These are phyloP conservation scores for Lamellibrachia luymesi DNA, from an alignment of 1,140 invertebrate genomes.

Conservation along the genomic window DNA sequence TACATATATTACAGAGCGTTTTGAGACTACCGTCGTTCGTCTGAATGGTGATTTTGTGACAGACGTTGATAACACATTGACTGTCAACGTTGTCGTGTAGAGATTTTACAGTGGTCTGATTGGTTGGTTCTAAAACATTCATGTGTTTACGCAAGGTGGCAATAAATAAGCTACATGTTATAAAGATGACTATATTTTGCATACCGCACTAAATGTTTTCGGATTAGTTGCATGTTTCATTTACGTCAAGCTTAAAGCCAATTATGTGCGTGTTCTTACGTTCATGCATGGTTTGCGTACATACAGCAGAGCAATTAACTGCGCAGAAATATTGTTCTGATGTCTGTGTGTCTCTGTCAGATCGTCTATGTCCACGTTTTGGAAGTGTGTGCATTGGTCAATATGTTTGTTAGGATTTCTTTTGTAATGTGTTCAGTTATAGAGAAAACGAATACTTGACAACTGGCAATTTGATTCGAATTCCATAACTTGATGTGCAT, in stretches of 20 bases:
- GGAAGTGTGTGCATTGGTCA: background rate
- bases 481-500: background rate
- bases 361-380: background rate
- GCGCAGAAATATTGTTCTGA: background rate
- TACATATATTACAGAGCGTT: background rate
- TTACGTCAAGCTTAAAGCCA: background rate
- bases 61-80: background rate
- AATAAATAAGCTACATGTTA: background rate
- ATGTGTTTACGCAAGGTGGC: background rate
- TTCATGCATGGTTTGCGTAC: background rate
- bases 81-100: background rate
- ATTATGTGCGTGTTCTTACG: background rate
- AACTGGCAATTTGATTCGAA: background rate
- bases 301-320: background rate
- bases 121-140: background rate
- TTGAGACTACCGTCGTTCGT: background rate
- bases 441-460: background rate
- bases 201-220: background rate
- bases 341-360: background rate
- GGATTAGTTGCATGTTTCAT: background rate
- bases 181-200: conserved; percentile 2
- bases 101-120: background rate
- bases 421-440: background rate
- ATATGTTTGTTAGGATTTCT: background rate
- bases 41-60: background rate